Evolutionary conservation across 2,888 invertebrate species (phyloP), one percentile per base, ranked within the genome.

Genomic region (Tetragnatha montana): DNA sequence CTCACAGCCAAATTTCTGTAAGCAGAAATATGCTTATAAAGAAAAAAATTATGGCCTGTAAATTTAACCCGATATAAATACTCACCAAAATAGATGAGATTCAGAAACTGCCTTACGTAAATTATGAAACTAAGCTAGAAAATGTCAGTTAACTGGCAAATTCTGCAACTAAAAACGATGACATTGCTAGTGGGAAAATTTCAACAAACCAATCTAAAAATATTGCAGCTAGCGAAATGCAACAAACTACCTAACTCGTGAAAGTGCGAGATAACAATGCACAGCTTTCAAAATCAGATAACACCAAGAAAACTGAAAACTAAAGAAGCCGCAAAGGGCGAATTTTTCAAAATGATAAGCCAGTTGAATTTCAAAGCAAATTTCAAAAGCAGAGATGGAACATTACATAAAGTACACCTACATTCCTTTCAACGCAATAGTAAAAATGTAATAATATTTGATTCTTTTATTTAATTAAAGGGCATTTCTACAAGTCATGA

Each of bases 251-350:
- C 60, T 8, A 4, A 60, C 17, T 60, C 60, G 17, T 60, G 60
- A 17, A 60, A 17, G 14, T 17, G 60, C 17, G 8, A 12, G 60
- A 60, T 60, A 60, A 60, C 60, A 60, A 60, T 60, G 60, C 12
- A 60, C 60, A 60, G 60, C 60, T 60, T 60, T 60, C 60, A 60
- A 60, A 60, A 60, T 60, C 60, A 60, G 60, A 60, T 60, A 60
- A 60, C 60, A 60, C 10, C 17, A 60, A 60, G 60, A 14, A 14
- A 60, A 60, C 35, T 35, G 35, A 60, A 60, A 60, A 60, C 60
- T 10, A 17, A 60, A 60, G 60, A 60, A 60, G 17, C 17, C 60
- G 60, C 7, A 60, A 10, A 60, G 17, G 60, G 60, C 60, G 60
- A 60, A 60, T 4, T 60, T 12, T 60, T 17, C 60, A 35, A 17